Evolutionary conservation across 2,888 invertebrate species (phyloP).

Genomic region (Sarcophaga variegata): DNA sequence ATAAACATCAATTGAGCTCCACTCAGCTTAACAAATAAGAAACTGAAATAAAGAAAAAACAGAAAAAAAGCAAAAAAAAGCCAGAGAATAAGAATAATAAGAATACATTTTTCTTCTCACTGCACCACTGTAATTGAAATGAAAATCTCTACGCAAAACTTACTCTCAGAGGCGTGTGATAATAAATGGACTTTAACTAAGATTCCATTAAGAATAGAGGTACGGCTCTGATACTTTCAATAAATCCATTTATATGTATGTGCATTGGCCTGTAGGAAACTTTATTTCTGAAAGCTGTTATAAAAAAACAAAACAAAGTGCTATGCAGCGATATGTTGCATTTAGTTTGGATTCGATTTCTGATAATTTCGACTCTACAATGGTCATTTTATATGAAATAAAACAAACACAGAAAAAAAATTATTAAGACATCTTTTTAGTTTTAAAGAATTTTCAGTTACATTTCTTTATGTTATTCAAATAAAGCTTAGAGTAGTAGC

Average conservation of each 20-base stretch:
- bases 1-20: conserved; percentile 28
- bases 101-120: not conserved
- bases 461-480: not conserved
- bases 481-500: not conserved
- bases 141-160: not conserved
- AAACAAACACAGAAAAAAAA: not conserved
- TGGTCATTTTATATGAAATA: not conserved
- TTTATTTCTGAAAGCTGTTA: conserved; percentile 34
- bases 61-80: too few species aligned
- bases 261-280: not conserved
- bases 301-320: conserved; percentile 40
- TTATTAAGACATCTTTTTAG: not conserved
- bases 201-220: accelerated
- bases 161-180: not conserved
- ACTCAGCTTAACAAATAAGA: conserved; percentile 1
- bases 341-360: not conserved
- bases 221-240: not conserved
- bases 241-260: not conserved
- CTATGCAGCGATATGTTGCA: not conserved
- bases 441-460: not conserved
- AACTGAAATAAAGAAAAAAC: conserved; percentile 7
- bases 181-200: too few species aligned
- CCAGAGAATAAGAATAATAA: not conserved
- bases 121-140: not conserved
- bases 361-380: not conserved